Evolutionary conservation across 2,113 vertebrate species (phyloP).

Genomic region (Hydrolagus affinis): DNA sequence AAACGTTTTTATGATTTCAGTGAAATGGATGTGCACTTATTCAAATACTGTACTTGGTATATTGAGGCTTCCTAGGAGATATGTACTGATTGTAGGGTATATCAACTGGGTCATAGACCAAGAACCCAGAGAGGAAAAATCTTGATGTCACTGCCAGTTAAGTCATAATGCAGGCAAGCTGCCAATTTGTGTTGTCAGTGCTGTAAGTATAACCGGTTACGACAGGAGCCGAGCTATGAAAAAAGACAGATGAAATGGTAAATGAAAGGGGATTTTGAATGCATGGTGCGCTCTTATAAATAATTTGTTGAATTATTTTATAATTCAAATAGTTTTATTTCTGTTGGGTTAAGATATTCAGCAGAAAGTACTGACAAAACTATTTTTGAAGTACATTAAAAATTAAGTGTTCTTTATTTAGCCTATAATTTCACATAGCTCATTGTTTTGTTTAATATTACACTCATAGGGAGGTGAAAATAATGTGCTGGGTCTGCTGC

Average conservation of each 20-base stretch:
- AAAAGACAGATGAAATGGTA: slow-evolving; percentile 1
- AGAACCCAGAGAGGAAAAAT: neutral
- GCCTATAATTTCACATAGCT: neutral
- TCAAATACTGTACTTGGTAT: neutral
- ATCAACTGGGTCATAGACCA: neutral
- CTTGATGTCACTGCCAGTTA: neutral
- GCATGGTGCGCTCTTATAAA: neutral
- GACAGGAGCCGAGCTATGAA: neutral
- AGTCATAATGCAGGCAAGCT: neutral
- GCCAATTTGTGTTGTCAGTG: neutral
- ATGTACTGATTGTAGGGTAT: neutral
- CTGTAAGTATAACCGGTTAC: neutral
- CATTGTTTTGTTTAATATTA: neutral
- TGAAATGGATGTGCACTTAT: neutral
- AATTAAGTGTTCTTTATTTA: neutral
- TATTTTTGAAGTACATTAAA: neutral
- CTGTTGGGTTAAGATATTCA: neutral
- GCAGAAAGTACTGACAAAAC: neutral
- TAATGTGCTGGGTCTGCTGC: neutral
- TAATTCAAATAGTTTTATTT: slow-evolving; percentile 2
- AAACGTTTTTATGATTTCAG: neutral
- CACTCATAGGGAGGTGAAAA: neutral
- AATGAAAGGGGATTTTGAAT: neutral
- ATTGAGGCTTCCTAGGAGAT: neutral
- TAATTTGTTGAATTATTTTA: neutral